Conservation (phyloP, 2,888 invertebrate species). For the Troides helena region DNA sequence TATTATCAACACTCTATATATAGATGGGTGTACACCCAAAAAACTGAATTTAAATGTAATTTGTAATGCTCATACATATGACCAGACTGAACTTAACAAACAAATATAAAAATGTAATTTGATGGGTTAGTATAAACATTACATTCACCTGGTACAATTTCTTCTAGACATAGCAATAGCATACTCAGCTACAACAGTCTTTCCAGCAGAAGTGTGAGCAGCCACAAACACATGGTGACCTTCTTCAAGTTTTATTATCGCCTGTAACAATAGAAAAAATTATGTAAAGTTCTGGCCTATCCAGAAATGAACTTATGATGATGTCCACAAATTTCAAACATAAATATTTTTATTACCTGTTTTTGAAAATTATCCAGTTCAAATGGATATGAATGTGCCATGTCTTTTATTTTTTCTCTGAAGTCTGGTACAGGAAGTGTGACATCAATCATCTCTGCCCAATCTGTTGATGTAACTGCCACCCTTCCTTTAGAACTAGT, state of each 20-base stretch:
- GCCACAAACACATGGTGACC: constrained; percentile 98
- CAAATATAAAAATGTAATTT: neutral
- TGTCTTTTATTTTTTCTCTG: constrained; percentile 87
- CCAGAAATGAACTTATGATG: no score
- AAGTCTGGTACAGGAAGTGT: constrained; percentile 90
- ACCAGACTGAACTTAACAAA: neutral
- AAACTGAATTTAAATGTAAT: no score
- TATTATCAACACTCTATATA: no score
- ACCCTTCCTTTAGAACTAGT: constrained; percentile 71
- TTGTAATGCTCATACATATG: no score
- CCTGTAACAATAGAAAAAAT: constrained; percentile 65
- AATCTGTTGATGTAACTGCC: constrained; percentile 83
- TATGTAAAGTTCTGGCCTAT: no score
- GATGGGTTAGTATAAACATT: neutral
- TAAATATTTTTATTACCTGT: constrained; percentile 72
- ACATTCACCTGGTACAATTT: constrained; percentile 88
- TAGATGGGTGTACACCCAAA: no score
- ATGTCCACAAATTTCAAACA: neutral
- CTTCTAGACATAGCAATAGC: constrained; percentile 97
- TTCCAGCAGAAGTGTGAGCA: constrained; percentile 99
- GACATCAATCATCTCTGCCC: constrained; percentile 94
- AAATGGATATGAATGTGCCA: constrained; percentile 93
- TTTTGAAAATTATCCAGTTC: constrained; percentile 98
- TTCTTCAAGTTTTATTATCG: constrained; percentile 95
- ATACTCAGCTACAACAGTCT: constrained; percentile 99